Percentiles rank a stretch among this genome's conserved stretches.
phyloP scores from a whole-genome alignment of 2,888 invertebrate genomes.

The Scaptomyza tumidula region DNA sequence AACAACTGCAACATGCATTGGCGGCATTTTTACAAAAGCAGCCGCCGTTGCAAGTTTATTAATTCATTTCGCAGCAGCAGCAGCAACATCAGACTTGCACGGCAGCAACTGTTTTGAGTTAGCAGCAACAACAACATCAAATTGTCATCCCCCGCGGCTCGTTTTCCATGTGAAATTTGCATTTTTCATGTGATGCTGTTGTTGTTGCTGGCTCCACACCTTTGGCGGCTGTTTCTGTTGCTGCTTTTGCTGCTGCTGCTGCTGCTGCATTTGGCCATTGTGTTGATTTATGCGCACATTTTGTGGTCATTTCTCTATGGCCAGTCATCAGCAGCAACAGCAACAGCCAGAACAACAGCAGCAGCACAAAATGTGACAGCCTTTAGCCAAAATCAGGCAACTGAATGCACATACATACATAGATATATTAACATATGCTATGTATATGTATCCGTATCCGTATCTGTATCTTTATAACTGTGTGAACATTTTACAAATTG shows the following conservation, averaged over 20 bases:
- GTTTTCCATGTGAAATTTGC: conserved; percentile 75
- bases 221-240: conserved; percentile 51
- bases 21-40: conserved; percentile 77
- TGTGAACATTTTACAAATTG: conserved; percentile 61
- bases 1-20: conserved; percentile 61
- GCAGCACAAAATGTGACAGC: conserved; percentile 68
- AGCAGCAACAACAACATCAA: conserved; percentile 58
- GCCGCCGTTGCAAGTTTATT: conserved; percentile 78
- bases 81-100: conserved; percentile 38
- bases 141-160: conserved; percentile 78
- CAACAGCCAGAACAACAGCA: conserved; percentile 30
- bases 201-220: conserved; percentile 54
- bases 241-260: conserved; percentile 31
- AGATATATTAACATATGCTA: neutral
- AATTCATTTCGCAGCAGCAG: conserved; percentile 70
- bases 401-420: conserved; percentile 40
- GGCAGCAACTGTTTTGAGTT: conserved; percentile 70
- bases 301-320: conserved; percentile 73
- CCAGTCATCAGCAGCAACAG: conserved; percentile 38
- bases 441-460: conserved; percentile 29
- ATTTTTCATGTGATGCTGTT: conserved; percentile 53
- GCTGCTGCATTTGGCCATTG: conserved; percentile 64
- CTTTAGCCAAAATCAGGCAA: conserved; percentile 71
- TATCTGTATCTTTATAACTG: conserved; percentile 41
- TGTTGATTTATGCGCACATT: conserved; percentile 77